These are phyloP conservation scores for Anser brachyrhynchus DNA, from an alignment of 2,113 vertebrate genomes.

Conservation along the genomic window DNA sequence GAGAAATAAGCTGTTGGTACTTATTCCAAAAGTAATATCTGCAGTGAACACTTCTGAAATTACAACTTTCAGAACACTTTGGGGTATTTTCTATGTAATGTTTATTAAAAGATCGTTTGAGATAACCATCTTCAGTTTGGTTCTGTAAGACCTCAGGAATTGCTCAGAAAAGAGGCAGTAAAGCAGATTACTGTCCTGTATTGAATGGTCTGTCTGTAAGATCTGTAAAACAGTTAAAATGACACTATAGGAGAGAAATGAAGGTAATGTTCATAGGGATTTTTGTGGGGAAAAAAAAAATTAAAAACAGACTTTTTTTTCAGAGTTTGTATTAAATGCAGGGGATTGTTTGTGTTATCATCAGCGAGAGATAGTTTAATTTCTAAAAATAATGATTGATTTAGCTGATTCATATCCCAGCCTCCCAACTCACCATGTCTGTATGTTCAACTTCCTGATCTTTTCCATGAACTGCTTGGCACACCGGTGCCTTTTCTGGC, in stretches of 20 bases:
- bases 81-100: not conserved
- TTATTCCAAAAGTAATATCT: not conserved
- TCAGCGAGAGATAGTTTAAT: not conserved
- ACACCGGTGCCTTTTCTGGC: not conserved
- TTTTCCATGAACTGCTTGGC: not conserved
- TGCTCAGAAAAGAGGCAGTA: not conserved
- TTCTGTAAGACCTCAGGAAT: not conserved
- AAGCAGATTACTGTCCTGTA: not conserved
- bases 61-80: not conserved
- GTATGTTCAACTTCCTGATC: not conserved
- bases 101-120: constrained; percentile 24
- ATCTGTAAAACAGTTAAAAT: not conserved
- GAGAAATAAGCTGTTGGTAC: not conserved
- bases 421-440: not conserved
- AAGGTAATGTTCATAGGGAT: not conserved
- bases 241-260: not conserved
- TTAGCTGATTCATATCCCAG: not conserved
- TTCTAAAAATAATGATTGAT: not conserved
- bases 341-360: not conserved
- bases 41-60: not conserved
- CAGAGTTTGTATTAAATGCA: not conserved
- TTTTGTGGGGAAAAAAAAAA: not conserved
- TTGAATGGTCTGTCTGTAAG: not conserved
- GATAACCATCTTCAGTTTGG: constrained; percentile 23
- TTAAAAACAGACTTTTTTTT: not conserved